Evolutionary conservation across 2,888 invertebrate species (phyloP).

Genomic region (Lycia hirtaria): DNA sequence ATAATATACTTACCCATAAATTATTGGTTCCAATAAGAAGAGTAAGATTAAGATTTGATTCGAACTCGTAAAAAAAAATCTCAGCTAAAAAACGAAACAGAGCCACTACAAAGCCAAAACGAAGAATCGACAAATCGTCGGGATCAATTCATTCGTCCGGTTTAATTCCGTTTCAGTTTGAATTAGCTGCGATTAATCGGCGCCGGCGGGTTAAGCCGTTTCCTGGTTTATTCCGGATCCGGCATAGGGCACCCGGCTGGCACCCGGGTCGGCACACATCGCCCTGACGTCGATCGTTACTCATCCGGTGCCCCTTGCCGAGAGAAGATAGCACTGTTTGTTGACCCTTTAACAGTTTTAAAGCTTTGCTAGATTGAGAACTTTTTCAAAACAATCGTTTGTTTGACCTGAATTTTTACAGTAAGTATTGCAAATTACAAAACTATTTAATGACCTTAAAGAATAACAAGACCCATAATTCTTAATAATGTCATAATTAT

Average conservation of each 20-base stretch:
- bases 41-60: background rate
- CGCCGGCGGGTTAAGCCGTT: slow-evolving; percentile 76
- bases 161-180: slow-evolving; percentile 83
- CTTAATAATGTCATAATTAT: too few species aligned
- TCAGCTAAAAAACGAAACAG: too few species aligned
- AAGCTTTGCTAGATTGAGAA: slow-evolving; percentile 34
- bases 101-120: slow-evolving; percentile 25
- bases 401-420: background rate
- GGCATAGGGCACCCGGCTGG: slow-evolving; percentile 46
- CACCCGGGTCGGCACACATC: slow-evolving; percentile 78
- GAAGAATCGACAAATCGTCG: slow-evolving; percentile 76
- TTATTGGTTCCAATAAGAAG: too few species aligned
- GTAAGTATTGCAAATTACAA: too few species aligned
- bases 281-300: slow-evolving; percentile 81
- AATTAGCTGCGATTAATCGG: slow-evolving; percentile 84
- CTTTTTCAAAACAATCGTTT: background rate
- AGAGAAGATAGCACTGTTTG: slow-evolving; percentile 71
- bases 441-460: too few species aligned
- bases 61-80: background rate
- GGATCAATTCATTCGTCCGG: slow-evolving; percentile 83
- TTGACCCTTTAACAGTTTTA: slow-evolving; percentile 61
- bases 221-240: slow-evolving; percentile 40
- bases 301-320: slow-evolving; percentile 74
- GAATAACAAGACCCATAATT: too few species aligned
- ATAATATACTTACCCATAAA: too few species aligned